Evolutionary conservation across 64 coral and sea anemone genomes (phyloP).

Genomic region (Pocillopora damicornis): DNA sequence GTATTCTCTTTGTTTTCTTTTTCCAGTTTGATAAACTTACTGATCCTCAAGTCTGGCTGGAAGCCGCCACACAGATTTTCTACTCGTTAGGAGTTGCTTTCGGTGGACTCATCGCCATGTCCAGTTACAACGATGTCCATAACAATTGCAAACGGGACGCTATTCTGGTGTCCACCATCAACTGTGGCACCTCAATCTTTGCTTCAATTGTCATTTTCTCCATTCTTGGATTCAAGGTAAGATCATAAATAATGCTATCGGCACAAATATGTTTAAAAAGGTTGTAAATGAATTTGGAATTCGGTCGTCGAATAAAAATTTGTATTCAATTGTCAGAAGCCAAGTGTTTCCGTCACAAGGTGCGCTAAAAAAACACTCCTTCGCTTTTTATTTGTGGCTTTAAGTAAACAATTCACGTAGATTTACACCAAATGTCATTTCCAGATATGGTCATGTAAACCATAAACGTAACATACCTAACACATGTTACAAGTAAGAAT

Average conservation of each 20-base stretch:
- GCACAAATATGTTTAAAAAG: no score
- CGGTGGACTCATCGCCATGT: conserved; percentile 45
- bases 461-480: no score
- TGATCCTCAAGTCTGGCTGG: conserved; percentile 27
- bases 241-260: not conserved
- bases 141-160: conserved; percentile 46
- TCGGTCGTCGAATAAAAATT: no score
- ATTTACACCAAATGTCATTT: no score
- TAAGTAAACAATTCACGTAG: no score
- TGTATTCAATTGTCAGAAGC: no score
- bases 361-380: no score
- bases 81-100: conserved; percentile 45
- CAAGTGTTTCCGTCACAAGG: no score
- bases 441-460: no score
- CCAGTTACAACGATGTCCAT: conserved; percentile 44
- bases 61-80: conserved; percentile 56
- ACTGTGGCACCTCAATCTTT: conserved; percentile 45
- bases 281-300: no score
- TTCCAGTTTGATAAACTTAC: not conserved
- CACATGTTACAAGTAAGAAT: no score
- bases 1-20: not conserved
- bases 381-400: no score
- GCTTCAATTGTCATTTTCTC: conserved; percentile 48
- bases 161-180: conserved; percentile 7
- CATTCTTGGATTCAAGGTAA: conserved; percentile 52